Evolutionary conservation across 2,113 vertebrate genomes (phyloP).

Genomic region (Anseranas semipalmata): DNA sequence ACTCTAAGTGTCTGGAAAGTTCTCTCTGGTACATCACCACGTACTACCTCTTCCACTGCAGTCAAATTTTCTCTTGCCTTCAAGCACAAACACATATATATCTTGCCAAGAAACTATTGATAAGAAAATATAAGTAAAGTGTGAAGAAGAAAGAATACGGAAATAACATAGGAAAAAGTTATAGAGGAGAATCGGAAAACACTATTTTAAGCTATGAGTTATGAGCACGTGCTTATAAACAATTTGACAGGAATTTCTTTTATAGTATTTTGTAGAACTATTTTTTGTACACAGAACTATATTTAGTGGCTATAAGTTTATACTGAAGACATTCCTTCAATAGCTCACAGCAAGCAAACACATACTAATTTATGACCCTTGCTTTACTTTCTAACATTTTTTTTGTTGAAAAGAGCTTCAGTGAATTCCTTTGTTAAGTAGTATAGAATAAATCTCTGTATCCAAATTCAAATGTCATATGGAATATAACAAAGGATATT

Average conservation of each 20-base stretch:
- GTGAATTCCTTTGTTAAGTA: background rate
- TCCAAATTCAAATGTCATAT: background rate
- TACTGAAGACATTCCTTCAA: background rate
- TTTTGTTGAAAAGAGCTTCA: background rate
- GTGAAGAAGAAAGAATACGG: background rate
- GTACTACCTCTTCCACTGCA: background rate
- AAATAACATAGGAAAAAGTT: background rate
- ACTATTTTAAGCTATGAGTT: background rate
- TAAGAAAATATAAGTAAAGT: background rate
- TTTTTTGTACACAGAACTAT: background rate
- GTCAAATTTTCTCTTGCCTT: background rate
- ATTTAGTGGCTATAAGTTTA: background rate
- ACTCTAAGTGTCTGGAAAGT: background rate
- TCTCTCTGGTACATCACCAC: background rate
- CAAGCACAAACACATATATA: background rate
- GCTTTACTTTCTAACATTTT: background rate
- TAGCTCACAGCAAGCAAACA: background rate
- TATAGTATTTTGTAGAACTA: background rate
- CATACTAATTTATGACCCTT: background rate
- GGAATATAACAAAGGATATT: background rate
- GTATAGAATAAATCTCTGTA: background rate
- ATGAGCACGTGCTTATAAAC: background rate
- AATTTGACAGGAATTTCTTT: background rate
- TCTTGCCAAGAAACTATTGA: background rate
- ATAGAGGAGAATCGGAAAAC: background rate